Evolutionary conservation across 2,113 vertebrate genomes (phyloP).

Genomic region (Leptodactylus fuscus): DNA sequence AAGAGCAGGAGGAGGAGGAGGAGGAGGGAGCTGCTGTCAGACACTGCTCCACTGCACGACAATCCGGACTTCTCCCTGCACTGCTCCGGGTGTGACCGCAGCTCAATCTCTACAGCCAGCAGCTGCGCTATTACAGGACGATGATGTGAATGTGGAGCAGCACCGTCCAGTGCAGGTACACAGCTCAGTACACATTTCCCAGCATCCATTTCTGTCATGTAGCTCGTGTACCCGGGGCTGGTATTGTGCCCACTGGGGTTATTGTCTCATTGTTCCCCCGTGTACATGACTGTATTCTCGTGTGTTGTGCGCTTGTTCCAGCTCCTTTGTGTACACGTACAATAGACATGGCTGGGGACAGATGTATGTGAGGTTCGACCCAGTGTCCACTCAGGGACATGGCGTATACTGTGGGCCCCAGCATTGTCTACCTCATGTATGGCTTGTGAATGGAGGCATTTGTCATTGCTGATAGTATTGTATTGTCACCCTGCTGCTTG

Average conservation of each 20-base stretch:
- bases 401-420: neutral
- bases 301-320: no score
- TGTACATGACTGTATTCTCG: slow-evolving; percentile 22
- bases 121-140: neutral
- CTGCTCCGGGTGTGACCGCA: slow-evolving; percentile 31
- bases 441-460: neutral
- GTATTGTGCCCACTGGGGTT: neutral
- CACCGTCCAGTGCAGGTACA: slow-evolving; percentile 44
- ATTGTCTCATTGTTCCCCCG: slow-evolving; percentile 48
- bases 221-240: no score
- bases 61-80: slow-evolving; percentile 30
- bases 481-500: neutral
- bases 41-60: slow-evolving; percentile 30
- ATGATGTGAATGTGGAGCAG: slow-evolving; percentile 43
- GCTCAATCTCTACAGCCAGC: neutral
- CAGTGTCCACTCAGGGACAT: neutral
- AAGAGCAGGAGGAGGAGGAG: slow-evolving; percentile 27
- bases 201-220: neutral
- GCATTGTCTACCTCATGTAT: neutral
- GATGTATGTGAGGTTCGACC: no score
- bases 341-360: neutral
- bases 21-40: slow-evolving; percentile 53
- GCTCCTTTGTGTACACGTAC: slow-evolving; percentile 35
- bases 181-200: no score
- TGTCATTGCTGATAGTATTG: neutral